phyloP scores from a whole-genome alignment of 2,888 invertebrate species.

The Orchestes rusci region DNA sequence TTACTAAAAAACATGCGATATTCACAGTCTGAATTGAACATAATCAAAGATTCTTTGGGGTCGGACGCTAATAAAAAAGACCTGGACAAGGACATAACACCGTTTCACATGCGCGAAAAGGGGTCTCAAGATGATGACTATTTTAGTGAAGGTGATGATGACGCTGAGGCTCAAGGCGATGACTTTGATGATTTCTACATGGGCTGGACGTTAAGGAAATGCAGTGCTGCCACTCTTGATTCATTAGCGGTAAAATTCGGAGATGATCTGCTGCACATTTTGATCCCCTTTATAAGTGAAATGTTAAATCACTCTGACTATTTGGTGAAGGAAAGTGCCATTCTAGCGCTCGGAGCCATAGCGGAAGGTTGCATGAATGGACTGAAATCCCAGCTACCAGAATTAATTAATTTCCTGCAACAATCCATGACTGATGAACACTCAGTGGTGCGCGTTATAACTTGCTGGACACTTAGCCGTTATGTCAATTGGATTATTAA shows the following conservation, averaged over 20 bases:
- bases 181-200: slow-evolving; percentile 42
- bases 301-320: slow-evolving; percentile 90
- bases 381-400: slow-evolving; percentile 60
- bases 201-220: slow-evolving; percentile 93
- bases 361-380: slow-evolving; percentile 55
- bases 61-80: slow-evolving; percentile 96
- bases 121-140: slow-evolving; percentile 45
- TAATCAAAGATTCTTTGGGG: slow-evolving; percentile 88
- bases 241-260: slow-evolving; percentile 94
- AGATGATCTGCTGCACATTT: slow-evolving; percentile 84
- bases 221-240: slow-evolving; percentile 96
- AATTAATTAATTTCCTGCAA: slow-evolving; percentile 62
- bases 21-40: slow-evolving; percentile 90
- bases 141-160: slow-evolving; percentile 51
- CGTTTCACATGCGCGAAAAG: slow-evolving; percentile 80
- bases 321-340: slow-evolving; percentile 93
- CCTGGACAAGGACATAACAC: slow-evolving; percentile 91
- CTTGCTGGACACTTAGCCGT: slow-evolving; percentile 70
- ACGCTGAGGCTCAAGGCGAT: slow-evolving; percentile 29
- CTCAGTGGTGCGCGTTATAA: slow-evolving; percentile 65
- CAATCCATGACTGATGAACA: slow-evolving; percentile 59
- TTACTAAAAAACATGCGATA: slow-evolving; percentile 96
- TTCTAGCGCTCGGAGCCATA: slow-evolving; percentile 69
- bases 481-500: slow-evolving; percentile 69
- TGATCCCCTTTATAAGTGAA: slow-evolving; percentile 93